A percentile compares a stretch with the other conserved stretches of the same genome.
These are phyloP conservation scores for Drosophila nikananu DNA, from an alignment of 1,140 invertebrate species.

Conservation along the genomic window DNA sequence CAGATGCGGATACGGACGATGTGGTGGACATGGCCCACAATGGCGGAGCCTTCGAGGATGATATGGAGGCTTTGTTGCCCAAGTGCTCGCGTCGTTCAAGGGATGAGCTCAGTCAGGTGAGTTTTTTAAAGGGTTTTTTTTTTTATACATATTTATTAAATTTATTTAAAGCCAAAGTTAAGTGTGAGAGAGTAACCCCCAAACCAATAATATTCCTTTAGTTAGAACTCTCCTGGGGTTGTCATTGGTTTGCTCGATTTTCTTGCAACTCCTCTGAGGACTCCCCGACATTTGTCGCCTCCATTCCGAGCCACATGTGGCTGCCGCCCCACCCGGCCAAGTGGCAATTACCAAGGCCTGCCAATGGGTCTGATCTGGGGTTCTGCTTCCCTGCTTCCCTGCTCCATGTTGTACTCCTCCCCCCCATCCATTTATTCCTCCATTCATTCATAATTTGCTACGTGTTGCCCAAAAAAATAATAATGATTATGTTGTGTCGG, in stretches of 20 bases:
- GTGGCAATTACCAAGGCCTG: conserved; percentile 63
- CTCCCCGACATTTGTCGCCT: conserved; percentile 29
- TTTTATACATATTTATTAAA: background rate
- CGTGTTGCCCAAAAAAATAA: conserved; percentile 67
- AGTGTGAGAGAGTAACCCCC: background rate
- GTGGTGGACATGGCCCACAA: conserved; percentile 56
- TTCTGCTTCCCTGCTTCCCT: background rate
- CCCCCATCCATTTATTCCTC: conserved; percentile 47
- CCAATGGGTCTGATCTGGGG: conserved; percentile 32
- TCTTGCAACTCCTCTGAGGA: conserved; percentile 12
- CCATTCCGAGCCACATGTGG: conserved; percentile 29
- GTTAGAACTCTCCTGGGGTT: conserved; percentile 9
- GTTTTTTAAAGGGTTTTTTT: background rate
- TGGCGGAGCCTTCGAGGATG: conserved; percentile 75
- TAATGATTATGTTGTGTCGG: conserved; percentile 47
- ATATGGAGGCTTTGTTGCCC: conserved; percentile 81
- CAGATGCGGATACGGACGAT: conserved; percentile 61
- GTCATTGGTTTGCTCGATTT: conserved; percentile 2
- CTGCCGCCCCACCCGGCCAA: background rate
- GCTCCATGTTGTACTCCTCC: background rate
- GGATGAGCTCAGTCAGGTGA: conserved; percentile 85
- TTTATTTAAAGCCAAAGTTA: background rate
- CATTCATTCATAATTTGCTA: conserved; percentile 83
- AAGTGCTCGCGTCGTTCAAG: conserved; percentile 76
- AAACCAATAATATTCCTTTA: background rate